phyloP scores from a whole-genome alignment of 2,888 invertebrate species.

The Hydraecia micacea region DNA sequence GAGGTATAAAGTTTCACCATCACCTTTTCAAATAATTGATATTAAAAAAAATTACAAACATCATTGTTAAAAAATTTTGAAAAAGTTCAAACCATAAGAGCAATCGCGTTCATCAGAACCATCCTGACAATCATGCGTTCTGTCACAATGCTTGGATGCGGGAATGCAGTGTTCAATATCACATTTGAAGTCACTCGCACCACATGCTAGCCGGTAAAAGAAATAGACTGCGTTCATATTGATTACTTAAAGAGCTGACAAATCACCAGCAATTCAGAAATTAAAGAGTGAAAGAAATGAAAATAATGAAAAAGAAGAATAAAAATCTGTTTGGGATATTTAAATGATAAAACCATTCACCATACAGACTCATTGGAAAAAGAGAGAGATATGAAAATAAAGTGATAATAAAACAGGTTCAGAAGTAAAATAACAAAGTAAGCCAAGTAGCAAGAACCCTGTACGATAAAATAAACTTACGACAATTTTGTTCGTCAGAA shows the following conservation, averaged over 20 bases:
- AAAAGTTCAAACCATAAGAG: constrained; percentile 86
- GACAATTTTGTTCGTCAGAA: constrained; percentile 94
- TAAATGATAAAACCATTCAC: constrained; percentile 49
- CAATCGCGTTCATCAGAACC: constrained; percentile 90
- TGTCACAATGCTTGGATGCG: constrained; percentile 89
- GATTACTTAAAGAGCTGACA: constrained; percentile 42
- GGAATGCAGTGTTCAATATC: constrained; percentile 92
- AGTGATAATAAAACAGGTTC: constrained; percentile 47
- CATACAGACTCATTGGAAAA: constrained; percentile 30
- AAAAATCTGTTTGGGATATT: constrained; percentile 11
- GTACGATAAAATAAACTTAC: constrained; percentile 89
- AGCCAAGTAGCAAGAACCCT: constrained; percentile 58
- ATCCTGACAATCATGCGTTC: constrained; percentile 90
- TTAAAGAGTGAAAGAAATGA: constrained; percentile 53
- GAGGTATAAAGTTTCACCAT: constrained; percentile 52
- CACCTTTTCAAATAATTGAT: constrained; percentile 53
- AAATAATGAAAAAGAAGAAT: constrained; percentile 34
- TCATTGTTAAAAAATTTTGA: constrained; percentile 70
- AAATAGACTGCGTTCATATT: constrained; percentile 72
- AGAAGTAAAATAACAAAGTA: constrained; percentile 59
- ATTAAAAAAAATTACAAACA: constrained; percentile 48
- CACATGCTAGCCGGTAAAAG: constrained; percentile 91
- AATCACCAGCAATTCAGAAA: constrained; percentile 60
- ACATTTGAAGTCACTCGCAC: constrained; percentile 91
- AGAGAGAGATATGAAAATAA: constrained; percentile 30